Conservation (phyloP, 2,113 vertebrate genomes). For the Oxyruncus cristatus region DNA sequence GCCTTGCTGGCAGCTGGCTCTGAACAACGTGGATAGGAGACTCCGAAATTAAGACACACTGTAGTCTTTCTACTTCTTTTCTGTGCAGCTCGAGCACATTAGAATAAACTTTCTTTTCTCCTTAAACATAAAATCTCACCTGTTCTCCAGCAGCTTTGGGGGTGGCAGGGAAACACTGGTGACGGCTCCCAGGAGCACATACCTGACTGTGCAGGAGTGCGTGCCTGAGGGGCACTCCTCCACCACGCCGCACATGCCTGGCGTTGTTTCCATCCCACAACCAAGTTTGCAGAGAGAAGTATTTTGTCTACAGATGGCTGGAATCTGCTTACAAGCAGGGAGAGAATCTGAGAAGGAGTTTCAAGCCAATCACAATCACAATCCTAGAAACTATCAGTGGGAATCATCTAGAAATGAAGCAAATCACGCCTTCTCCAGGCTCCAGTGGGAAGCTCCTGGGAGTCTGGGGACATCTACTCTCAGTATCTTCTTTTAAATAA, state of each 20-base stretch:
- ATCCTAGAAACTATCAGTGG: background rate
- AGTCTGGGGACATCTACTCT: background rate
- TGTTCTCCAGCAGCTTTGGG: background rate
- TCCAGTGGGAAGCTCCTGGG: background rate
- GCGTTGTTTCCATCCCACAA: constrained; percentile 46
- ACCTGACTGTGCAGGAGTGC: constrained; percentile 9
- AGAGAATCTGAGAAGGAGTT: constrained; percentile 12
- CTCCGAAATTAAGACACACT: background rate
- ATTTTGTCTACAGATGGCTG: constrained; percentile 42
- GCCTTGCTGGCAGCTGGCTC: background rate
- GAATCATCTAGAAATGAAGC: background rate
- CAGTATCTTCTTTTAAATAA: background rate
- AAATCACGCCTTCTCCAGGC: background rate
- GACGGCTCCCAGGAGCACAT: background rate
- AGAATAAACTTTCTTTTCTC: background rate
- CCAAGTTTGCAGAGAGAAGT: constrained; percentile 8
- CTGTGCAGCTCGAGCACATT: background rate
- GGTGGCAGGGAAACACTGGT: background rate
- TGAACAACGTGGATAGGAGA: background rate
- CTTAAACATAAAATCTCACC: background rate
- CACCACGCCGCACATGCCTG: background rate
- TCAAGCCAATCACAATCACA: background rate
- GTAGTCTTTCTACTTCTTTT: background rate
- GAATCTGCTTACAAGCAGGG: constrained; percentile 38
- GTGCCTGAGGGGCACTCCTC: constrained; percentile 10